Conservation (phyloP, 2,113 vertebrate genomes). For the Callaeas wilsoni region DNA sequence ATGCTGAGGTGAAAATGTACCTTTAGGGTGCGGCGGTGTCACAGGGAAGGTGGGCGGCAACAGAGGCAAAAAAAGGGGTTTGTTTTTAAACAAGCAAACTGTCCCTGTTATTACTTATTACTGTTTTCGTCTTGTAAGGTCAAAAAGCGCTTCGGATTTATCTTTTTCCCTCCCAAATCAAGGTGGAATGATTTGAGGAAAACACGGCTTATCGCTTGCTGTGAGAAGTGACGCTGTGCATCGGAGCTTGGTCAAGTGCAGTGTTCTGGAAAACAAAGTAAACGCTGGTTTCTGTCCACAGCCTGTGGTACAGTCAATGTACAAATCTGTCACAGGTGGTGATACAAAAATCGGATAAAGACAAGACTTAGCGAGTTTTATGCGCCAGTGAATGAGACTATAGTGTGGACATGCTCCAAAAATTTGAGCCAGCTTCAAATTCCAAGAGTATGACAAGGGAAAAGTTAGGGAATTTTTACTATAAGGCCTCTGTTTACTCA, state of each 20-base stretch:
- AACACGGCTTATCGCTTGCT: rapidly evolving
- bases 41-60: background rate
- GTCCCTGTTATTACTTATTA: background rate
- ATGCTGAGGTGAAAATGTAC: rapidly evolving
- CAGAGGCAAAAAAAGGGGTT: rapidly evolving
- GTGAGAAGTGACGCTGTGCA: background rate
- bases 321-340: no score
- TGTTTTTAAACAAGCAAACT: background rate
- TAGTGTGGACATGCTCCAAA: background rate
- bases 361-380: background rate
- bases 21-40: background rate
- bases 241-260: rapidly evolving
- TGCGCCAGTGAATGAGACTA: background rate
- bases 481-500: background rate
- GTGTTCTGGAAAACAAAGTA: background rate
- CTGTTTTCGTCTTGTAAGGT: background rate
- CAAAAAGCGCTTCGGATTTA: background rate
- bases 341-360: background rate
- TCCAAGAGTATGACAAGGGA: background rate
- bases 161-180: background rate
- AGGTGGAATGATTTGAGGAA: background rate
- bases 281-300: background rate
- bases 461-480: background rate
- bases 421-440: background rate
- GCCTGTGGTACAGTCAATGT: background rate